Evolutionary conservation across 2,888 invertebrate genomes (phyloP).

Genomic region (Drosophila phalerata): DNA sequence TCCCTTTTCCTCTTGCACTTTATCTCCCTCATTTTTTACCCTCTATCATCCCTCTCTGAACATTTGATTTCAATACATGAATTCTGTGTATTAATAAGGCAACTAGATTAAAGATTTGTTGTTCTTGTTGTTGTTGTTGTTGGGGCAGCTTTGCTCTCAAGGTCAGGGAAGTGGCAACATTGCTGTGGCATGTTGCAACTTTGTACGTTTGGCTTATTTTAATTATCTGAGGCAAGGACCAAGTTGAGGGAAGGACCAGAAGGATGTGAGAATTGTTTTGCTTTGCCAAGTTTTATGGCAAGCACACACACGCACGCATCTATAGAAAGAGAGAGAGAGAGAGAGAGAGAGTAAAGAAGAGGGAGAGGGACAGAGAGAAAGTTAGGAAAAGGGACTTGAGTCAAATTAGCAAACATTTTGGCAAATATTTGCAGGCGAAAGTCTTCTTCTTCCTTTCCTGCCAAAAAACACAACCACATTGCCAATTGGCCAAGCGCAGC

Average conservation of each 20-base stretch:
- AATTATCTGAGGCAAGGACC: conserved; percentile 29
- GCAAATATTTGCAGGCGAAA: conserved; percentile 68
- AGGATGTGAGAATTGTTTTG: conserved; percentile 19
- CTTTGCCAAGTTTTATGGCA: conserved; percentile 21
- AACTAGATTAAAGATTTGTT: conserved; percentile 2
- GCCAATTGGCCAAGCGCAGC: conserved; percentile 72
- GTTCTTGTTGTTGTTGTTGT: not conserved
- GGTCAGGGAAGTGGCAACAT: conserved; percentile 13
- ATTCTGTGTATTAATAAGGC: conserved; percentile 8
- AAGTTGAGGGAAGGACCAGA: not conserved
- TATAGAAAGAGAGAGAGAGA: not conserved
- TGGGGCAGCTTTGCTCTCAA: not conserved
- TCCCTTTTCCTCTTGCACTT: too few species aligned
- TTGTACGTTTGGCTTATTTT: conserved; percentile 36
- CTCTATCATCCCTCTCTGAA: not conserved
- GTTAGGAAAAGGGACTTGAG: conserved; percentile 50
- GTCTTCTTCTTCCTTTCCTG: conserved; percentile 2
- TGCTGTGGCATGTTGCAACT: conserved; percentile 32
- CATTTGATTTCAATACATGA: conserved; percentile 7
- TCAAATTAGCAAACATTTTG: conserved; percentile 78
- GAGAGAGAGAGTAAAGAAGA: too few species aligned
- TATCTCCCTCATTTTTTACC: not conserved
- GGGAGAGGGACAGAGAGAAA: not conserved
- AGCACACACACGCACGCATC: not conserved
- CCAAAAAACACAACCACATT: conserved; percentile 26